phyloP scores from a whole-genome alignment of 2,113 vertebrate genomes.

The Zosterops pallidus region DNA sequence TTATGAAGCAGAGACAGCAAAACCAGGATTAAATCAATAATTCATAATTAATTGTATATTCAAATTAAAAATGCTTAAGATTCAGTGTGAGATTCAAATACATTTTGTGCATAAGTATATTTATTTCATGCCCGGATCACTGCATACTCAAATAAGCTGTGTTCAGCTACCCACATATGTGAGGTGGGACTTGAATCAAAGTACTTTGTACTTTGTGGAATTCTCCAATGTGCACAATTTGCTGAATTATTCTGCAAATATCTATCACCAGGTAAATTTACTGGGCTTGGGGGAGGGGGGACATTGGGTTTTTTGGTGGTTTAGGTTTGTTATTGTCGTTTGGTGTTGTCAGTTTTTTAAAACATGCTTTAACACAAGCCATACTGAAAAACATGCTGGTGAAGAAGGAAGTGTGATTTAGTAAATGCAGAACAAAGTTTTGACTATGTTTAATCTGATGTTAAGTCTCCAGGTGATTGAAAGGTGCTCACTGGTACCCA shows the following conservation, averaged over 20 bases:
- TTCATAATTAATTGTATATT: slow-evolving; percentile 21
- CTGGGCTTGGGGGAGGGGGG: fast-evolving
- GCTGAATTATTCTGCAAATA: neutral
- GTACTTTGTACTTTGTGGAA: neutral
- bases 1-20: neutral
- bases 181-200: neutral
- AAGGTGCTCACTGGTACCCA: neutral
- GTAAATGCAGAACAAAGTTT: neutral
- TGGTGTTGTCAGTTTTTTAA: neutral
- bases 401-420: neutral
- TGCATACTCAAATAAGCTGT: neutral
- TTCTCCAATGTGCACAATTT: neutral
- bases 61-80: slow-evolving; percentile 4
- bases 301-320: fast-evolving
- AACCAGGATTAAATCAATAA: neutral
- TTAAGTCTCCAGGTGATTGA: neutral
- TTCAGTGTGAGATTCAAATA: slow-evolving; percentile 24
- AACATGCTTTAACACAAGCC: neutral
- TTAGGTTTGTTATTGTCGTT: neutral
- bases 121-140: slow-evolving; percentile 18
- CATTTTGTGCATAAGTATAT: slow-evolving; percentile 14
- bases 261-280: neutral
- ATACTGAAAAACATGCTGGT: neutral
- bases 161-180: neutral
- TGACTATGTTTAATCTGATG: neutral